Evolutionary conservation across 2,888 invertebrate species (phyloP), one percentile per base, ranked within the genome.

Genomic region (Polyploca ridens): DNA sequence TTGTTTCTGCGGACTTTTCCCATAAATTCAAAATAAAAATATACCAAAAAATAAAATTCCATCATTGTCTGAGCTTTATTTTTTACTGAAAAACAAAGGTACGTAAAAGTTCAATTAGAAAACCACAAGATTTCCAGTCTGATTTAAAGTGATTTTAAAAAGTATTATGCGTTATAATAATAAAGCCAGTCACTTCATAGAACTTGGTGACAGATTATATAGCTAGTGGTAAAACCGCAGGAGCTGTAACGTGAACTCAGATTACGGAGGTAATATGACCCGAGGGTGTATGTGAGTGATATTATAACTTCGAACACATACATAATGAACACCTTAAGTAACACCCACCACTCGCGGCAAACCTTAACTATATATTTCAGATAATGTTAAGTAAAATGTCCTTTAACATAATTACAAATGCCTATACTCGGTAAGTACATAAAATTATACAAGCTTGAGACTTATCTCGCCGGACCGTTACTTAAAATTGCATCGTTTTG

Each of bases 401-500:
- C 41, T 27, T 27, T 61, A 27, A 41, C n/a, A n/a, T n/a, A 46
- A 61, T 61, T 41, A 27, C 44, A 44, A 61, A 44, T 41, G 41
- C 41, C 19, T 60, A 66, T 75, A 70, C 71, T 77, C 72, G 65
- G 75, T 77, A 82, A 80, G 77, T 81, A 81, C 77, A 83, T 82
- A 79, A 77, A 81, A 79, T 80, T 80, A 82, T 81, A 81, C 75
- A 83, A 79, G 83, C 79, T 81, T 76, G 72, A 75, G 81, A 79
- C 83, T 84, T 82, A 86, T 85, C 84, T 84, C 83, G 76, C 78
- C 72, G 83, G 85, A 83, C 87, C 85, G 84, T 89, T 88, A 89
- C 86, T 87, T 89, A 87, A 89, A 90, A 90, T 90, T 87, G 89
- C 88, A 87, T 87, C 90, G 86, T 90, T 90, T 88, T 89, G 90